These are phyloP conservation scores for Morone chrysops DNA, from an alignment of 2,113 vertebrate species.

Conservation along the genomic window DNA sequence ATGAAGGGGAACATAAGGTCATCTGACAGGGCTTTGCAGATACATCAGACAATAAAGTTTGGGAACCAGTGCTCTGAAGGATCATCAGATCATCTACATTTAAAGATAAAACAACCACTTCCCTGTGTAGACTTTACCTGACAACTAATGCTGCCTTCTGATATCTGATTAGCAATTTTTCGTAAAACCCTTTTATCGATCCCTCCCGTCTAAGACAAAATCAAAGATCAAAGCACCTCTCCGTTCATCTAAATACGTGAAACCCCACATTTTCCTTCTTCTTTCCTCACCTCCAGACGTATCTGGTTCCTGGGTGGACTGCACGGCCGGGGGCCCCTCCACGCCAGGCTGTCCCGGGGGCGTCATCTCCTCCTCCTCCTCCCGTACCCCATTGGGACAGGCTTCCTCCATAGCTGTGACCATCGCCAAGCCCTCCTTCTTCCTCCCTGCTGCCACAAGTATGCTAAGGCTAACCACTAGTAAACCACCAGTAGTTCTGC, in stretches of 20 bases:
- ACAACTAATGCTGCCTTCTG: neutral
- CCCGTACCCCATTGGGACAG: constrained; percentile 72
- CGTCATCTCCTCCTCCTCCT: constrained; percentile 64
- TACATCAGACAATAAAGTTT: neutral
- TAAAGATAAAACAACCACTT: neutral
- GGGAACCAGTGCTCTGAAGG: neutral
- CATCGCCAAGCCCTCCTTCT: constrained; percentile 68
- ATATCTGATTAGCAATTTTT: neutral
- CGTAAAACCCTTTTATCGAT: neutral
- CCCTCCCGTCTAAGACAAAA: neutral
- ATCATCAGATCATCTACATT: neutral
- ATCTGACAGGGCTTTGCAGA: neutral
- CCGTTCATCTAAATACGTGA: constrained; percentile 12
- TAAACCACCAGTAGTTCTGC: constrained; percentile 48
- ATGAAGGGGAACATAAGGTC: neutral
- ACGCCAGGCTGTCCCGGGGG: constrained; percentile 51
- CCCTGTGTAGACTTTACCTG: neutral
- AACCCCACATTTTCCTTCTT: constrained; percentile 13
- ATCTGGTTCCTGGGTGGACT: constrained; percentile 66
- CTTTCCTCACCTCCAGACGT: constrained; percentile 77
- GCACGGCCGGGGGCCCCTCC: constrained; percentile 49
- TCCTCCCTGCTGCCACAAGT: constrained; percentile 64
- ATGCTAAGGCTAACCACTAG: constrained; percentile 66
- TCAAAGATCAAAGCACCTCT: constrained; percentile 7
- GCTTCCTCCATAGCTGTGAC: constrained; percentile 79